Conservation (phyloP, 2,113 vertebrate genomes). For the Myocastor coypus region DNA sequence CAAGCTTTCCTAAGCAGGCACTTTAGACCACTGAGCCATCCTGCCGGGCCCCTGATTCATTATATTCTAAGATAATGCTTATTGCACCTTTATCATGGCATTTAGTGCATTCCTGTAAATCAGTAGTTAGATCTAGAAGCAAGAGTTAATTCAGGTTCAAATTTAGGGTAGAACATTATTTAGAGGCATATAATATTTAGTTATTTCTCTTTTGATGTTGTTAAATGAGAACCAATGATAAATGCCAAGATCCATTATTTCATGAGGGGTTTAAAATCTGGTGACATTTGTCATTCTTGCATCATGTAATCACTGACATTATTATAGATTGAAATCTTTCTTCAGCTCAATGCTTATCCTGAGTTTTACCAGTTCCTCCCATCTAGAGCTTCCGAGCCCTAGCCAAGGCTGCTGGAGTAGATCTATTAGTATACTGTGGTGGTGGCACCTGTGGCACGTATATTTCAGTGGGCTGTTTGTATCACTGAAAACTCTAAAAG, state of each 20-base stretch:
- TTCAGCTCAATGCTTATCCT: not conserved
- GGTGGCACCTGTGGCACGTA: not conserved
- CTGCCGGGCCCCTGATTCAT: too few species aligned
- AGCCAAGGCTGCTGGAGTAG: not conserved
- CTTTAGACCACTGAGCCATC: too few species aligned
- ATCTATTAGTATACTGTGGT: fast-evolving
- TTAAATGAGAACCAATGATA: not conserved
- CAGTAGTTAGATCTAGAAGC: not conserved
- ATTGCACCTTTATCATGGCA: not conserved
- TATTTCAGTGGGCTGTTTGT: not conserved
- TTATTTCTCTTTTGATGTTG: not conserved
- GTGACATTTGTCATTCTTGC: not conserved
- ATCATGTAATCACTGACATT: not conserved
- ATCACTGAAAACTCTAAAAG: not conserved
- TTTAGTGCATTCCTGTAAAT: not conserved
- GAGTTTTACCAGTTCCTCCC: not conserved
- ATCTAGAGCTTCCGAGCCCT: not conserved
- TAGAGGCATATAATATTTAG: not conserved
- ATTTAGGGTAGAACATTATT: not conserved
- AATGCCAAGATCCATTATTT: not conserved
- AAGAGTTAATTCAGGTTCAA: not conserved
- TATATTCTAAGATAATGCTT: constrained; percentile 39
- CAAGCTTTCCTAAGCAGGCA: too few species aligned
- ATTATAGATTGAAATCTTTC: not conserved
- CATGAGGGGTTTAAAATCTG: not conserved